Percentiles rank a stretch among this genome's conserved stretches.
Evolutionary conservation across 2,113 vertebrate species (phyloP).

Genomic region (Coptodon bakossiorum): DNA sequence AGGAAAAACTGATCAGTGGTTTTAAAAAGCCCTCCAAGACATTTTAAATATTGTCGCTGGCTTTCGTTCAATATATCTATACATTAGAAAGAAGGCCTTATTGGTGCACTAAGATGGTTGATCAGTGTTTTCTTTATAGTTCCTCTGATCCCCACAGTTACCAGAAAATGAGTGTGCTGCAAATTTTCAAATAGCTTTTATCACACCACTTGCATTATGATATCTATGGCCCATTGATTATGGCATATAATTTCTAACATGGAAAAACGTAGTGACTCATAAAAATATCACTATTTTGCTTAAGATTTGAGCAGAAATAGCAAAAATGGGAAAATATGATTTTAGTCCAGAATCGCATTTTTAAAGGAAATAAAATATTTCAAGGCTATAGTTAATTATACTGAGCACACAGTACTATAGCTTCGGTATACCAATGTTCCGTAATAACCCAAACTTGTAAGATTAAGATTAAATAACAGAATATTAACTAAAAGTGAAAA

Average conservation of each 20-base stretch:
- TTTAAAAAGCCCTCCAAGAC: background rate
- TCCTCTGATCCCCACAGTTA: background rate
- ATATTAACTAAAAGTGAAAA: background rate
- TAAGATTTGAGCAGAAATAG: background rate
- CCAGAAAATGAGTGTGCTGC: background rate
- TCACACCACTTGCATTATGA: background rate
- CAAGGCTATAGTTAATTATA: background rate
- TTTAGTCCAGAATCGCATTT: background rate
- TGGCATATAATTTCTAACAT: background rate
- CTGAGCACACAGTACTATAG: background rate
- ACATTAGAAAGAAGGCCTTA: background rate
- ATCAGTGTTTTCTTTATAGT: background rate
- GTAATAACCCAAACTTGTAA: background rate
- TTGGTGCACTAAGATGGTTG: background rate
- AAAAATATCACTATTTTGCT: background rate
- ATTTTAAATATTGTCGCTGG: background rate
- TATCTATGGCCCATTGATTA: background rate
- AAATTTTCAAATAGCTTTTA: background rate
- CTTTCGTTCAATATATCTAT: background rate
- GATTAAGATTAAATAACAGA: background rate
- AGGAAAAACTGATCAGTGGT: background rate
- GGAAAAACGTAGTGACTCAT: background rate
- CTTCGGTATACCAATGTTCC: background rate
- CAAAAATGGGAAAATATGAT: background rate
- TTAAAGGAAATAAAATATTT: background rate